Percentiles rank a stretch among this genome's conserved stretches.
phyloP scores from a whole-genome alignment of 2,888 invertebrate species.

The Pristionchus maxplancki region DNA sequence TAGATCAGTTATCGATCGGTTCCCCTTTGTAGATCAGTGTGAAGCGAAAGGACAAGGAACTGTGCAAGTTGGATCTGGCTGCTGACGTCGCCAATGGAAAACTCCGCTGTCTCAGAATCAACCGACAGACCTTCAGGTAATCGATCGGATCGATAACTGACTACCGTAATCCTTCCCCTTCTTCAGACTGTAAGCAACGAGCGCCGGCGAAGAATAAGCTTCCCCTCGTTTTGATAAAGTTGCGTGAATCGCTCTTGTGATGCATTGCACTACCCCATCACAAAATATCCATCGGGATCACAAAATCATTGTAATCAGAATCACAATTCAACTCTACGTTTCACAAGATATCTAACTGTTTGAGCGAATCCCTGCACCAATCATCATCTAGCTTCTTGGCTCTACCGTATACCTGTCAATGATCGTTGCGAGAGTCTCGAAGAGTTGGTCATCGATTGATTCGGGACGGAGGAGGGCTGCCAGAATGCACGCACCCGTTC shows the following conservation, averaged over 20 bases:
- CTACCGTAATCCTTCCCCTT: background rate
- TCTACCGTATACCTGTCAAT: conserved; percentile 12
- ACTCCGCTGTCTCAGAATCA: background rate
- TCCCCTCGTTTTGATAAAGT: background rate
- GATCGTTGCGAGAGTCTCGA: conserved; percentile 44
- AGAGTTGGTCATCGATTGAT: conserved; percentile 22
- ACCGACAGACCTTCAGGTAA: conserved; percentile 12
- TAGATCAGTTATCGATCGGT: background rate
- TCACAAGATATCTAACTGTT: no score
- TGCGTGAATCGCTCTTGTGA: conserved; percentile 25
- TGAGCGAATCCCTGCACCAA: no score
- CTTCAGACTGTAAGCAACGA: background rate
- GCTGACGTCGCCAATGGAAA: conserved; percentile 6
- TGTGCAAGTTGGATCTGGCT: conserved; percentile 6
- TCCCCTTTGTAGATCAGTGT: background rate
- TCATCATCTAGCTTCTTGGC: no score
- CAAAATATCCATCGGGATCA: no score
- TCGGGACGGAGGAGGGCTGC: conserved; percentile 29
- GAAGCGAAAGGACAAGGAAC: conserved; percentile 12
- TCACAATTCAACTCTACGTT: no score
- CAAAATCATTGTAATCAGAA: no score
- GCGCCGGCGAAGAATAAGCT: background rate
- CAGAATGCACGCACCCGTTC: conserved; percentile 39
- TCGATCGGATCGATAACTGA: background rate
- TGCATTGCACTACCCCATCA: background rate